A percentile compares a stretch with the other conserved stretches of the same genome.
phyloP scores from a whole-genome alignment of 2,797 vertebrate species.

The Falco concolor region DNA sequence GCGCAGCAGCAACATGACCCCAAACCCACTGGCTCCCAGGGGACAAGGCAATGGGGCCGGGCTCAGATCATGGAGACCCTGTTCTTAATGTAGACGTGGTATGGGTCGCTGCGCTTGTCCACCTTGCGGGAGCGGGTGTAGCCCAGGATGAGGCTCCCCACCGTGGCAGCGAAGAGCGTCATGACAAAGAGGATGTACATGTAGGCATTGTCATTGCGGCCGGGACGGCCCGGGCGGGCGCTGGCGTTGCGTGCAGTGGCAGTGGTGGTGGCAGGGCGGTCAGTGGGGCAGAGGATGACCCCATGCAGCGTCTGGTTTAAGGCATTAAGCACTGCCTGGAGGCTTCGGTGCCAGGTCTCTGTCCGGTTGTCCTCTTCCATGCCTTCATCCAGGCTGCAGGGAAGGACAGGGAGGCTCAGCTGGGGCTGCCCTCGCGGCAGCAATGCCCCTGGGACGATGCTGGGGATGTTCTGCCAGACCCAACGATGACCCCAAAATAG shows the following conservation, averaged over 20 bases:
- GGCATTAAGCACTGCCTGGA: constrained; percentile 55
- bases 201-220: constrained; percentile 71
- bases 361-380: constrained; percentile 63
- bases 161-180: constrained; percentile 75
- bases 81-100: constrained; percentile 79
- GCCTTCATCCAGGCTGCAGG: not conserved
- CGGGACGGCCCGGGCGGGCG: not conserved
- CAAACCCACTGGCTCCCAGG: fast-evolving
- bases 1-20: fast-evolving
- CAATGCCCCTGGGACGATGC: fast-evolving
- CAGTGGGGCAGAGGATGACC: not conserved
- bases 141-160: constrained; percentile 78
- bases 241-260: not conserved
- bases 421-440: fast-evolving
- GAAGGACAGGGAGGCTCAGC: not conserved
- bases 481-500: not conserved
- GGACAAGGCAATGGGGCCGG: fast-evolving
- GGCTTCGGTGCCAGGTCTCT: constrained; percentile 55
- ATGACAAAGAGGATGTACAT: constrained; percentile 80
- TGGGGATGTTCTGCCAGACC: not conserved
- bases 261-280: fast-evolving
- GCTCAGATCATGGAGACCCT: constrained; percentile 75
- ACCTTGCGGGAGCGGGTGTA: constrained; percentile 76
- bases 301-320: constrained; percentile 69
- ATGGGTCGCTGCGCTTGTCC: constrained; percentile 77